These are phyloP conservation scores for Eulemur rubriventer DNA, from an alignment of 2,797 vertebrate genomes.

Conservation along the genomic window DNA sequence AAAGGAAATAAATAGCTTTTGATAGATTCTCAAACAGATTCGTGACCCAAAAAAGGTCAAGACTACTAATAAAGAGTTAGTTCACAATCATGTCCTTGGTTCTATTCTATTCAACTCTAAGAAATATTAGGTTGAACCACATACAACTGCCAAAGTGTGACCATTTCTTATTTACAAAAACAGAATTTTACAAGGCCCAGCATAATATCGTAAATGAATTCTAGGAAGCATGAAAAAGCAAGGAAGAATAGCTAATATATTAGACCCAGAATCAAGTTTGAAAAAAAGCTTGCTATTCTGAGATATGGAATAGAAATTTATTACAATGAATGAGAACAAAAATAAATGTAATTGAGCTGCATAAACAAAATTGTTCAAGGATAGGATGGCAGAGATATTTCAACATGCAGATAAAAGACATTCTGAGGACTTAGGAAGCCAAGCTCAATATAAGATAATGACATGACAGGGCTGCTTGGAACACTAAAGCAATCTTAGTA, in stretches of 20 bases:
- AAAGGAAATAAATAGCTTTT: slow-evolving; percentile 22
- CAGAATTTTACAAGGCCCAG: neutral
- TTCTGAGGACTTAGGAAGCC: neutral
- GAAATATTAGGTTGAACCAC: slow-evolving; percentile 4
- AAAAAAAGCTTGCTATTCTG: slow-evolving; percentile 22
- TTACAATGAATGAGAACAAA: neutral
- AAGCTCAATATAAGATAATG: neutral
- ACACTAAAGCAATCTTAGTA: neutral
- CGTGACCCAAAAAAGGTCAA: neutral
- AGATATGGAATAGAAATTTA: neutral
- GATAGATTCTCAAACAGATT: slow-evolving; percentile 24
- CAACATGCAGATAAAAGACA: neutral
- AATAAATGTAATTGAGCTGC: neutral
- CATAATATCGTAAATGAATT: neutral
- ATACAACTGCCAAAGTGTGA: neutral
- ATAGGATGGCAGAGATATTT: neutral
- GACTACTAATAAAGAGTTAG: neutral
- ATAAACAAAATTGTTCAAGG: neutral
- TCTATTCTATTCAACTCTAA: slow-evolving; percentile 21
- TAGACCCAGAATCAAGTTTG: neutral
- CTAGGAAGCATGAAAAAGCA: neutral
- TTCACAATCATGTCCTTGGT: neutral
- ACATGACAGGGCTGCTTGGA: neutral
- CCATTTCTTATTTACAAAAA: neutral
- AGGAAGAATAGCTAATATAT: neutral